Evolutionary conservation across 2,888 invertebrate genomes (phyloP), one percentile per base, ranked within the genome.

Genomic region (Plutella xylostella): DNA sequence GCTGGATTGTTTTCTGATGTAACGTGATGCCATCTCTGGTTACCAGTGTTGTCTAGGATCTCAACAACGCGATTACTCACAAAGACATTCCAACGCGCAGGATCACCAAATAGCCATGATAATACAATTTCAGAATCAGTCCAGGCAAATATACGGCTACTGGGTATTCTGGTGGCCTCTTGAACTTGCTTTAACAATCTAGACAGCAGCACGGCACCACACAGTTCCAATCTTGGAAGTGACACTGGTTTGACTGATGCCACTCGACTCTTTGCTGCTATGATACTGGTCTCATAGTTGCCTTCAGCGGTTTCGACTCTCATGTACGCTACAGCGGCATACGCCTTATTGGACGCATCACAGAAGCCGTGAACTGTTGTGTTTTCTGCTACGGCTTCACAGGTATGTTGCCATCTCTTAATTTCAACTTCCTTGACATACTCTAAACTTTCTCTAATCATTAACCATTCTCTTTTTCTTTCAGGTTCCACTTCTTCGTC

Each of bases 181-280:
- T n/a, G 4, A 47, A 25, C 7, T 48, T 41, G 7, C n/a, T 28
- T 28, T n/a, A 28, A 6, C 3, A 28, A 6, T 28, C n/a, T 4
- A 28, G 2, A 12, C 9, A 28, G 28, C 9, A 28, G 28, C n/a
- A 6, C 3, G 4, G 28, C 28, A 12, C 11, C 28, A n/a, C n/a
- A 12, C 6, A 28, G n/a, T 6, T 28, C 28, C 7, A 28, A n/a
- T 28, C 28, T 9, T 3, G 28, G 7, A 12, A 28, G 6, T 6
- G 28, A 12, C 7, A 28, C 2, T 28, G 28, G 9, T 4, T 28
- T 28, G 3, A 28, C 3, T 1, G 48, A 46, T 28, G 42, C 46
- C 7, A 46, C 48, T 18, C 37, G 44, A 15, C 46, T 49, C 21
- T 42, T 49, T 4, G 48, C 44, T 5, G 44, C 22, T 5, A 46